Conservation (phyloP, 2,888 invertebrate genomes). For the Aquatica leii region DNA sequence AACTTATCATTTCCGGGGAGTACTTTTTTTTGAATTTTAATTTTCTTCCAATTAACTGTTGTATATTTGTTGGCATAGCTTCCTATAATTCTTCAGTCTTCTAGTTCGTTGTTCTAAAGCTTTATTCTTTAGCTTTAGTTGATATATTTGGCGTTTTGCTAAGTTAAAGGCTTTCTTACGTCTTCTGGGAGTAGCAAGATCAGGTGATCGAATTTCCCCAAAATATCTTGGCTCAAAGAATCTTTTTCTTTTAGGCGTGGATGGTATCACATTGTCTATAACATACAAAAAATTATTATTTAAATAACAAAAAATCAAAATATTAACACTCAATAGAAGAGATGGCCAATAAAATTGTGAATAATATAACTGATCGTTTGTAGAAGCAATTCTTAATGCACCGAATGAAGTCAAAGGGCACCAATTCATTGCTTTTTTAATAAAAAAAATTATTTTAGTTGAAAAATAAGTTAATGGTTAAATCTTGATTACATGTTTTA, state of each 20-base stretch:
- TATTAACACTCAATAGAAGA: not conserved
- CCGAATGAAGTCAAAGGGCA: not conserved
- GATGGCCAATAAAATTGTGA: not conserved
- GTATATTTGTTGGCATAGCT: conserved; percentile 7
- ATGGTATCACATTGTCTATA: not conserved
- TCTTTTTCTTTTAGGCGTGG: not conserved
- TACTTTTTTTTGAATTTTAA: not conserved
- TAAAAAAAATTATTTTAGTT: not conserved
- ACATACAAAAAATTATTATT: not conserved
- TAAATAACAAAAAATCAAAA: not conserved
- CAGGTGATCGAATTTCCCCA: not conserved
- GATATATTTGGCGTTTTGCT: not conserved
- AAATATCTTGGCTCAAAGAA: not conserved
- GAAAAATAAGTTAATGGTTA: not conserved
- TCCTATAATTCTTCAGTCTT: conserved; percentile 2
- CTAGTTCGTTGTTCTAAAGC: conserved; percentile 11
- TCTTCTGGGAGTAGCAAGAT: not conserved
- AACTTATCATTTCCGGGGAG: not conserved
- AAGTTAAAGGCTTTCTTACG: not conserved
- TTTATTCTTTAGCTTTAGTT: not conserved
- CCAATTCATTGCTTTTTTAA: not conserved
- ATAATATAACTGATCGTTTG: not conserved
- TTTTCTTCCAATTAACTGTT: conserved; percentile 13
- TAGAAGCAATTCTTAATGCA: not conserved
- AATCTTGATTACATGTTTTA: not conserved